Percentiles rank a stretch among this genome's conserved stretches.
Evolutionary conservation across 2,113 vertebrate genomes (phyloP).

Genomic region (Aix galericulata): DNA sequence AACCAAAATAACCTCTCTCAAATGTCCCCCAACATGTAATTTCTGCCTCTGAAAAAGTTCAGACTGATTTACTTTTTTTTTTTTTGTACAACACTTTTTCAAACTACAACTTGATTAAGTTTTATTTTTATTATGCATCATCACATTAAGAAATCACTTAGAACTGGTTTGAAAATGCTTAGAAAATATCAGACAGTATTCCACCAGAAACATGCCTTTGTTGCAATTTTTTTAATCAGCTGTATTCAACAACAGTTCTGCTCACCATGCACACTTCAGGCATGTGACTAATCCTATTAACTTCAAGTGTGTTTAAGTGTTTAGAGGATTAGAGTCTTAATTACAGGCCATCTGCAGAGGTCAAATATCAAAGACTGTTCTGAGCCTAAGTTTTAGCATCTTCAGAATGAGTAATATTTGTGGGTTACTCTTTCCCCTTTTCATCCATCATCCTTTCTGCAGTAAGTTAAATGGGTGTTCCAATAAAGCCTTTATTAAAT

Average conservation of each 20-base stretch:
- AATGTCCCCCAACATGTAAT: background rate
- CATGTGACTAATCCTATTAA: constrained; percentile 50
- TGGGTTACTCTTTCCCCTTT: background rate
- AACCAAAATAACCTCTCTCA: background rate
- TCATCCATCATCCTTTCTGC: background rate
- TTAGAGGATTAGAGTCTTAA: constrained; percentile 58
- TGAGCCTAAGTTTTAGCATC: constrained; percentile 15
- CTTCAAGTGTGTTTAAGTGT: constrained; percentile 16
- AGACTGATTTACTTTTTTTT: background rate
- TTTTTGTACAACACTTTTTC: background rate
- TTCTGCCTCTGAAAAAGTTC: background rate
- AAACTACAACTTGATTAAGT: background rate
- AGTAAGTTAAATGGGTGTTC: background rate
- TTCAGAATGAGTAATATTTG: constrained; percentile 38
- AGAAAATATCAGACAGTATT: background rate
- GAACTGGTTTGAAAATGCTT: background rate
- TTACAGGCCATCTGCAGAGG: constrained; percentile 38
- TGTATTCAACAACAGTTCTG: background rate
- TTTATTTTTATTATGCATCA: background rate
- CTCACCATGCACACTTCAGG: background rate
- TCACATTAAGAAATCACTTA: background rate
- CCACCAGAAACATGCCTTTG: background rate
- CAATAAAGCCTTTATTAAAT: background rate
- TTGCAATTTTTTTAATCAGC: background rate
- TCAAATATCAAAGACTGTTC: constrained; percentile 49